Evolutionary conservation across 2,888 invertebrate species (phyloP), one percentile per base, ranked within the genome.

Genomic region (Clivina fossor): DNA sequence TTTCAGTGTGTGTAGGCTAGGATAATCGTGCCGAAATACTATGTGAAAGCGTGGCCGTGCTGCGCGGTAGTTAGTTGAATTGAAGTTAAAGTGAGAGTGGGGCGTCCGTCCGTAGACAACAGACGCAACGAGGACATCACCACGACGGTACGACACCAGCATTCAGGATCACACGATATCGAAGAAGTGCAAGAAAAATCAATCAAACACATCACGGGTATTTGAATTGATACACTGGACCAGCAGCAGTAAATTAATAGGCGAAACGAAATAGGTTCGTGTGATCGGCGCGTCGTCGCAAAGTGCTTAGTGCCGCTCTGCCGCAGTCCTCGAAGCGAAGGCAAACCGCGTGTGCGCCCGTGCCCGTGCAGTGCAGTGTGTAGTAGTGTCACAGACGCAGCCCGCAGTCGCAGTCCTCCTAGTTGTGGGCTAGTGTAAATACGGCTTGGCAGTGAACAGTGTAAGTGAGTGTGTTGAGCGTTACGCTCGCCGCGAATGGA

Each of bases 401-500:
- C 49, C 41, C 15, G 48, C 49, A 40, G 16, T 35, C 24, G 35
- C 24, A 11, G 51, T 56, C 30, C 47, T 54, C 57, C 60, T 59
- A 57, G 61, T 60, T 56, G 61, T 61, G 62, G 57, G 59, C 58
- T 60, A 56, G 37, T 32, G 38, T 56, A 28, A 24, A 55, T 43
- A 35, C 49, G 40, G 46, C 22, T 18, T 19, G 48, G 24, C n/a
- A n/a, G n/a, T n/a, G n/a, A n/a, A n/a, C n/a, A n/a, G n/a, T n/a
- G n/a, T n/a, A n/a, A 35, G 35, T 38, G 49, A 47, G 58, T 58
- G 41, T n/a, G n/a, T n/a, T n/a, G n/a, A n/a, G 30, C 46, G 46
- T 48, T 57, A 56, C 65, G 65, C 60, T 61, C 62, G 60, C 60
- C 58, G 63, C 61, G 61, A 60, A 64, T 63, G 62, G 61, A 63